A percentile compares a stretch with the other conserved stretches of the same genome.
These are phyloP conservation scores for Palythoa grandis DNA, from an alignment of 92 coral and sea anemone genomes.

Conservation along the genomic window DNA sequence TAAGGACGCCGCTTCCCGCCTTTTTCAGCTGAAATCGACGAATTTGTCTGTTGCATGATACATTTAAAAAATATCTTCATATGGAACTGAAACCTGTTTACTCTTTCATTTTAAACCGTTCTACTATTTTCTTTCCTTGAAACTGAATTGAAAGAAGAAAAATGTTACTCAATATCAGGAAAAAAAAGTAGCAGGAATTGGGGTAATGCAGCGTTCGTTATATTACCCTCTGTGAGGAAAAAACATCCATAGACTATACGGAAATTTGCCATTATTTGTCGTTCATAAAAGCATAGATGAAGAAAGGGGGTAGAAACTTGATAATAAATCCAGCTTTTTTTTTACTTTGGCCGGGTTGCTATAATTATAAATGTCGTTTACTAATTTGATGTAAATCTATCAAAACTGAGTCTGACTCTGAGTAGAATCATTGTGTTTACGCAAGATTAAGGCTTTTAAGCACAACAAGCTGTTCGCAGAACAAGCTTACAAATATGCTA, in stretches of 20 bases:
- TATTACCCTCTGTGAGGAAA: neutral
- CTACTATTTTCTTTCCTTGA: neutral
- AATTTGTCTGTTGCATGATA: neutral
- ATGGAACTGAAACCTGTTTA: neutral
- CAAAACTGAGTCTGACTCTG: neutral
- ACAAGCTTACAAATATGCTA: neutral
- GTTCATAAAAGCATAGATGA: too few species aligned
- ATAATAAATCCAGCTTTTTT: too few species aligned
- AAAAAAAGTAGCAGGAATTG: neutral
- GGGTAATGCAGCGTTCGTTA: neutral
- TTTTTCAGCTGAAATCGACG: slow-evolving; percentile 54
- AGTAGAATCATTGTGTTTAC: neutral
- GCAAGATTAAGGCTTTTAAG: too few species aligned
- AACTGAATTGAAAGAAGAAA: neutral
- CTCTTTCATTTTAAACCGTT: neutral
- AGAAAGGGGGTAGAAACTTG: too few species aligned
- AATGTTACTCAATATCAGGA: neutral
- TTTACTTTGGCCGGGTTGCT: too few species aligned
- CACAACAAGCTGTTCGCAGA: neutral
- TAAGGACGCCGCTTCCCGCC: slow-evolving; percentile 86
- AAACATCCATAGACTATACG: neutral
- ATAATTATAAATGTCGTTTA: too few species aligned
- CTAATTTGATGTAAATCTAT: too few species aligned
- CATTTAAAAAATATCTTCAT: neutral
- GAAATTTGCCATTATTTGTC: too few species aligned